phyloP scores from a whole-genome alignment of 2,797 vertebrate genomes.

The Enteromius treurensis region DNA sequence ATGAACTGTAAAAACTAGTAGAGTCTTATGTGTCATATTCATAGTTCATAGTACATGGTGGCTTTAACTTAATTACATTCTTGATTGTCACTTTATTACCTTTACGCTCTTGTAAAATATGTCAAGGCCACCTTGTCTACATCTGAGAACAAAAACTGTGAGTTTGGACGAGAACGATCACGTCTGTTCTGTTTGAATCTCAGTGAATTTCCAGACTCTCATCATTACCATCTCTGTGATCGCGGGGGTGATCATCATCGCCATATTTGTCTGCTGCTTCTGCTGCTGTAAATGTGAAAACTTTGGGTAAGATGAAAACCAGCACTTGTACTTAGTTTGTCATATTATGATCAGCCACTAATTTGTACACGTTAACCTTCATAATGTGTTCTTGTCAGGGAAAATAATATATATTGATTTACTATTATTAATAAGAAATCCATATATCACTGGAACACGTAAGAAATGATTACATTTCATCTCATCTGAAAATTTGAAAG shows the following conservation, averaged over 20 bases:
- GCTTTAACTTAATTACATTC: neutral
- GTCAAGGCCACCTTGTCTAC: neutral
- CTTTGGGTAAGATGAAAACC: constrained; percentile 73
- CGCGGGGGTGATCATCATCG: constrained; percentile 80
- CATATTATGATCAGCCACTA: neutral
- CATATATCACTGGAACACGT: neutral
- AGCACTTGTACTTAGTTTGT: neutral
- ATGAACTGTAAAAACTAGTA: neutral
- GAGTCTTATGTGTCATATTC: neutral
- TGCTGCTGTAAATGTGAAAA: constrained; percentile 85
- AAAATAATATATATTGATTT: neutral
- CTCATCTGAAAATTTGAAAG: constrained; percentile 63
- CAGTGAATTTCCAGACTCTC: constrained; percentile 92
- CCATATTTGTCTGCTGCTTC: constrained; percentile 80
- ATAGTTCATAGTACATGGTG: neutral
- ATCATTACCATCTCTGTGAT: constrained; percentile 88
- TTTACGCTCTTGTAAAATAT: neutral
- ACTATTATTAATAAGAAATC: neutral
- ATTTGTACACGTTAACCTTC: neutral
- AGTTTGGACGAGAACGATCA: neutral
- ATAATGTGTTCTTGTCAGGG: neutral
- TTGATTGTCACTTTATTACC: neutral
- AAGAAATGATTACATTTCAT: neutral
- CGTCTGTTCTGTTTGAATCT: constrained; percentile 18
- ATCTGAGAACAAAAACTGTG: neutral